A percentile compares a stretch with the other conserved stretches of the same genome.
These are phyloP conservation scores for Takifugu rubripes DNA, from an alignment of 2,797 vertebrate genomes.

Conservation along the genomic window DNA sequence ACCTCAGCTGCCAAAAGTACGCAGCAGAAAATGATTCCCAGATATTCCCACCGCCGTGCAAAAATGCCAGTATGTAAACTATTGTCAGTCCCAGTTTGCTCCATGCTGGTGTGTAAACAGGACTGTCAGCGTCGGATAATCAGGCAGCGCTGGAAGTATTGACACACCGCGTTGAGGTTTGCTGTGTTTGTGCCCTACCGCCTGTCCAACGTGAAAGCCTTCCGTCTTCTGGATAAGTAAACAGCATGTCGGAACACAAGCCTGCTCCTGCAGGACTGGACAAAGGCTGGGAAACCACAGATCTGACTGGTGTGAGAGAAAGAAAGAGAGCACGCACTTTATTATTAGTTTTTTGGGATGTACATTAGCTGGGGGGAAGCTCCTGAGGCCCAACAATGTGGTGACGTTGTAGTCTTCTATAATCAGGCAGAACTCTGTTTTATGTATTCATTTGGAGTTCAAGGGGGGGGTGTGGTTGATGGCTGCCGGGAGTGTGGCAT, in stretches of 20 bases:
- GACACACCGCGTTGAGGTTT: slow-evolving; percentile 55
- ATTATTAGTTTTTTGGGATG: slow-evolving; percentile 17
- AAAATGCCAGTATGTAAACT: slow-evolving; percentile 32
- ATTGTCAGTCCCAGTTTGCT: slow-evolving; percentile 24
- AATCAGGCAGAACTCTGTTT: not conserved
- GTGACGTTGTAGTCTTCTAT: not conserved
- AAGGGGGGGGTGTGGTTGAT: slow-evolving; percentile 25
- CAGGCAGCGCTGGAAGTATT: slow-evolving; percentile 40
- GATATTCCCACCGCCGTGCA: not conserved
- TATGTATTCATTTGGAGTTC: not conserved
- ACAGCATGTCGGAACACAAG: slow-evolving; percentile 62
- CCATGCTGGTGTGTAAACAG: slow-evolving; percentile 28
- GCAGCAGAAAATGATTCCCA: slow-evolving; percentile 6
- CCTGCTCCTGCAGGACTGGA: slow-evolving; percentile 46
- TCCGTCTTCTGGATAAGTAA: slow-evolving; percentile 66
- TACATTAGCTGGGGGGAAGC: slow-evolving; percentile 12
- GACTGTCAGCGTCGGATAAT: slow-evolving; percentile 29
- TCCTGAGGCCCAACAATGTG: not conserved
- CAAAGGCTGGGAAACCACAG: slow-evolving; percentile 43
- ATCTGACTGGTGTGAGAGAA: slow-evolving; percentile 7
- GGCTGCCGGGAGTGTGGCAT: slow-evolving; percentile 5
- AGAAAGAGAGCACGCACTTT: not conserved
- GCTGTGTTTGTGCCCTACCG: slow-evolving; percentile 36
- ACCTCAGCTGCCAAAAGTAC: slow-evolving; percentile 11
- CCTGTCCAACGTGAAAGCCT: slow-evolving; percentile 39